Base-by-base conservation (phyloP, 2,113 vertebrate genomes). In the Callipepla californica region DNA sequence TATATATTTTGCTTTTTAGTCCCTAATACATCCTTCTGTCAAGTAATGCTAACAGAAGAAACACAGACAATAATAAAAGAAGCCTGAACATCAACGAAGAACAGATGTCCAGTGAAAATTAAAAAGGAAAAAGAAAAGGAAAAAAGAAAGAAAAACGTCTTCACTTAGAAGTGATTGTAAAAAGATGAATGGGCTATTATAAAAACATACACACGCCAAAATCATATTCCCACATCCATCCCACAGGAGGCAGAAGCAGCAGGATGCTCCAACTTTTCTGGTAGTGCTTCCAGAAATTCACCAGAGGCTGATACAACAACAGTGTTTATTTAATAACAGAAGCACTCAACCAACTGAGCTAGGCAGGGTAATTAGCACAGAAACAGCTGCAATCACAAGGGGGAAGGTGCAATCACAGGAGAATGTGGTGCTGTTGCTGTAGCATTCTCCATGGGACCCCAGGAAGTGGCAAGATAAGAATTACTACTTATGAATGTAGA, bases 311-410 rank as follows among this genome's bases (percentile, higher is more conserved):
- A 69, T n/a, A 82, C 12, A 93, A 76, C 74, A 92, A 66, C 62
- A 58, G 53, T 81, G 78, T 94, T 92, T 92, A 61, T 92, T 93
- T 85, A 75, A 69, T 85, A 89, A 90, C 58, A 79, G 51, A 85
- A 90, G 40, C 69, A 90, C 21, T 84, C 73, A 92, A 66, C 40
- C 66, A 66, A 38, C 40, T 4, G 53, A 69, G 44, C 66, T 75
- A 68, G 78, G 58, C 80, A 45, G 66, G 8, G 51, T 93, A 87
- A 92, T 92, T 85, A 94, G 69, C 83, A 66, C 48, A 65, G 77
- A 57, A 94, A 76, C 90, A 94, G 53, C 90, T 89, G 86, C 87
- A 90, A 63, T 86, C 90, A 58, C 83, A 86, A 84, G 90, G 19
- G 75, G 53, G 7, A 57, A 75, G 30, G 36, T 63, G 36, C 47